Percentiles rank a stretch among this genome's conserved stretches.
Conservation (phyloP, 2,888 invertebrate species). For the Scrobipalpa costella region DNA sequence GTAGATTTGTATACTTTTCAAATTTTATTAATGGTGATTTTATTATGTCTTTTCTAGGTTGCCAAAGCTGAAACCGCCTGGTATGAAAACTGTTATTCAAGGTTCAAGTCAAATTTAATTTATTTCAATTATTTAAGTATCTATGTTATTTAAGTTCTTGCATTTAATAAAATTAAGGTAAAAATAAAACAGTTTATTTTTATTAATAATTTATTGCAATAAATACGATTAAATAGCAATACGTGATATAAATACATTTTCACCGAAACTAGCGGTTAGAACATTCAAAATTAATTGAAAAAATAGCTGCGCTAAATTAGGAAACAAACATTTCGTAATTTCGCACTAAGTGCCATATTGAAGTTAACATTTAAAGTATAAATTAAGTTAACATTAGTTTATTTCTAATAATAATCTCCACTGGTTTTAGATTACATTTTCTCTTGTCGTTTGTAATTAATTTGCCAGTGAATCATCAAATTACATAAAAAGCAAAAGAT, state of each 20-base stretch:
- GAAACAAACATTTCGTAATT: background rate
- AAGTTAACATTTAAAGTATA: background rate
- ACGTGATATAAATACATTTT: no score
- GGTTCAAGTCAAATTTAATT: slow-evolving; percentile 69
- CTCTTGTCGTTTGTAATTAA: no score
- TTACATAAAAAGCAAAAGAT: no score
- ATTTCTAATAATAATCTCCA: background rate
- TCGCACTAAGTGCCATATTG: background rate
- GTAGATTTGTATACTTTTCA: background rate
- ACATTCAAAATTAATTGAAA: no score
- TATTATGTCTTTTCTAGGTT: slow-evolving; percentile 45
- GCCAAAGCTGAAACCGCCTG: slow-evolving; percentile 70
- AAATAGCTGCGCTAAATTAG: background rate
- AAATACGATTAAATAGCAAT: slow-evolving; percentile 22
- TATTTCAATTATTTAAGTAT: slow-evolving; percentile 18
- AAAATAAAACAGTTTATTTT: background rate
- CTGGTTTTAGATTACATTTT: no score
- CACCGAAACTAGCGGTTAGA: no score
- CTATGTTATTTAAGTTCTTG: slow-evolving; percentile 8
- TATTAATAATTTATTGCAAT: slow-evolving; percentile 25
- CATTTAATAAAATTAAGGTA: slow-evolving; percentile 19
- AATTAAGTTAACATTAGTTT: background rate
- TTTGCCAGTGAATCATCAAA: no score
- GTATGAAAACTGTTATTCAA: slow-evolving; percentile 67
- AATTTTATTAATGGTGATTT: background rate